Evolutionary conservation across 1,140 invertebrate genomes (phyloP).

Genomic region (Anastatus disparis): DNA sequence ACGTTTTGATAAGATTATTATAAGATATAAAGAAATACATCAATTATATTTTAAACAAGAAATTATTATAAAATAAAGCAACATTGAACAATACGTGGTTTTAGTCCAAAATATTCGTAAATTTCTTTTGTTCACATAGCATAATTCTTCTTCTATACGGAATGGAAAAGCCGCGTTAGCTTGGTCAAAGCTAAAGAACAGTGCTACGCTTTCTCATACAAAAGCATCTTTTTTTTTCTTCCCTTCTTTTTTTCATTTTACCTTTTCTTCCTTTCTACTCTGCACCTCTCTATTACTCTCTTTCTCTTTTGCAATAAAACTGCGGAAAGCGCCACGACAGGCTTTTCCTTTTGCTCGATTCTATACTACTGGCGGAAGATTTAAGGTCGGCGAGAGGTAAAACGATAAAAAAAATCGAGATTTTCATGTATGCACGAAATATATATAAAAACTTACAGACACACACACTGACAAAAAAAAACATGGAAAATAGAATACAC

Average conservation of each 20-base stretch:
- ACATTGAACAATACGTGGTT: too few species aligned
- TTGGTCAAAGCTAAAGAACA: background rate
- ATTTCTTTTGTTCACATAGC: too few species aligned
- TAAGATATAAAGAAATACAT: too few species aligned
- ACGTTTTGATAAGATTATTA: too few species aligned
- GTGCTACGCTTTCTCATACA: background rate
- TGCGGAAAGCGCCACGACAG: slow-evolving; percentile 32
- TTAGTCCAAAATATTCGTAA: too few species aligned
- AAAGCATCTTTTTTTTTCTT: too few species aligned
- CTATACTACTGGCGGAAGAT: slow-evolving; percentile 35
- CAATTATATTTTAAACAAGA: too few species aligned
- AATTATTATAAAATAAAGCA: too few species aligned
- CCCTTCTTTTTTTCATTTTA: background rate
- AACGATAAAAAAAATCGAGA: slow-evolving; percentile 50
- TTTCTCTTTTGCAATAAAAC: slow-evolving; percentile 35
- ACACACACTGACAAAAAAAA: too few species aligned
- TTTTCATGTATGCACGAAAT: slow-evolving; percentile 45
- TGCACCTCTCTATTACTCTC: slow-evolving; percentile 17
- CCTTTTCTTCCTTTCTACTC: slow-evolving; percentile 7
- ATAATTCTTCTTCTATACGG: background rate
- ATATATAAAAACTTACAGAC: too few species aligned
- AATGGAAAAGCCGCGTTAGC: background rate
- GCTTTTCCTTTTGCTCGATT: slow-evolving; percentile 34
- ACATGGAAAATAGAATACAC: slow-evolving; percentile 52
- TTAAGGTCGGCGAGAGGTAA: slow-evolving; percentile 41